phyloP scores from a whole-genome alignment of 2,888 invertebrate species.

The Lasioglossum leucozonium region DNA sequence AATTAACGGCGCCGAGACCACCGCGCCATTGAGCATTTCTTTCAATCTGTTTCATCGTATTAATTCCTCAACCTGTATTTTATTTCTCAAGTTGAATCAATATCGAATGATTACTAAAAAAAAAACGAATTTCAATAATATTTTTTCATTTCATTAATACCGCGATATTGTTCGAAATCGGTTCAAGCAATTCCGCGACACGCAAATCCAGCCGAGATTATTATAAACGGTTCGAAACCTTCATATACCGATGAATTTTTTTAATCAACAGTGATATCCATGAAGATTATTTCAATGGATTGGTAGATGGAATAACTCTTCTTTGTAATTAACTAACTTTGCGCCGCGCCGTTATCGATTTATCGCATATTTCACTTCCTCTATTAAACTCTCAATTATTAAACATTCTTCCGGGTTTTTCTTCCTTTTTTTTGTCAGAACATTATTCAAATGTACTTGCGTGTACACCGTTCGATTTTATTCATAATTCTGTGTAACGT shows the following conservation, averaged over 20 bases:
- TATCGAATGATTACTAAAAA: background rate
- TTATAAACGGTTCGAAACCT: background rate
- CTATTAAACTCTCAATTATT: background rate
- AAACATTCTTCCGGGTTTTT: background rate
- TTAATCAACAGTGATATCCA: background rate
- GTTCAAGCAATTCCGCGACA: too few relatives aligned
- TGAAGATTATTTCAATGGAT: background rate
- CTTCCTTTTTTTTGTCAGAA: background rate
- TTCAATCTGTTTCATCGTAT: background rate
- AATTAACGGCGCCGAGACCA: conserved; percentile 23
- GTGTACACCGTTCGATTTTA: background rate
- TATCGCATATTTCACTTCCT: background rate
- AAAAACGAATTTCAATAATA: background rate
- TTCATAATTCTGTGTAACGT: background rate
- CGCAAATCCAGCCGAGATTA: background rate
- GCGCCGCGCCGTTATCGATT: background rate
- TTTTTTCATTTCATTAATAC: background rate
- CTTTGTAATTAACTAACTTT: background rate
- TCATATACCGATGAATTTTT: background rate
- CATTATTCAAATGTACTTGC: background rate
- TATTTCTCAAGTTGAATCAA: background rate
- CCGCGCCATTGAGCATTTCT: background rate
- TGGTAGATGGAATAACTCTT: background rate
- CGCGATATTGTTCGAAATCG: background rate
- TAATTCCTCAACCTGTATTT: background rate